Conservation (phyloP, 2,888 invertebrate genomes). For the Stenodema calcarata region DNA sequence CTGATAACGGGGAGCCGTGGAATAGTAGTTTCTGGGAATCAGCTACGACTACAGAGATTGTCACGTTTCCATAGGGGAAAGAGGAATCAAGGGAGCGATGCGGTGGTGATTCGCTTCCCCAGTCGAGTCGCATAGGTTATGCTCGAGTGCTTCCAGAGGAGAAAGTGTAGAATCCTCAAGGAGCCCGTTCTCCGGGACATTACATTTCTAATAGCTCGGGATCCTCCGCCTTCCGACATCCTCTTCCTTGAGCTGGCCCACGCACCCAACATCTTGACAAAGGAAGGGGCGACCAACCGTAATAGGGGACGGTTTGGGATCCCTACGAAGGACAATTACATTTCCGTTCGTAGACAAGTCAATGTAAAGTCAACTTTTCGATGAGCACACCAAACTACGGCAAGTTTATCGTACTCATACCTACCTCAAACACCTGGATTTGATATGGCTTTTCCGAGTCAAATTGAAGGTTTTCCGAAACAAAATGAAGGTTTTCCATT, state of each 20-base stretch:
- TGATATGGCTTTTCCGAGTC: too few relatives aligned
- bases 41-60: background rate
- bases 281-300: background rate
- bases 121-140: background rate
- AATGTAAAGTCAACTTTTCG: too few relatives aligned
- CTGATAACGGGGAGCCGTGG: background rate
- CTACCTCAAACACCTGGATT: too few relatives aligned
- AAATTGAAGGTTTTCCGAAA: too few relatives aligned
- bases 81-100: background rate
- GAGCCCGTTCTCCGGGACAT: slow-evolving; percentile 1
- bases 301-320: background rate
- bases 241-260: background rate
- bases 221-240: background rate
- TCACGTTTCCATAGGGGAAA: background rate
- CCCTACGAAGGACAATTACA: background rate
- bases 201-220: background rate
- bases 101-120: background rate
- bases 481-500: too few relatives aligned
- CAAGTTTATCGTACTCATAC: too few relatives aligned
- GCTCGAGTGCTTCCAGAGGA: background rate
- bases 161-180: slow-evolving; percentile 4
- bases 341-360: too few relatives aligned
- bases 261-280: background rate
- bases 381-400: too few relatives aligned
- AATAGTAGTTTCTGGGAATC: background rate